Evolutionary conservation across 2,888 invertebrate genomes (phyloP), one percentile per base, ranked within the genome.

Genomic region (Molanna angustata): DNA sequence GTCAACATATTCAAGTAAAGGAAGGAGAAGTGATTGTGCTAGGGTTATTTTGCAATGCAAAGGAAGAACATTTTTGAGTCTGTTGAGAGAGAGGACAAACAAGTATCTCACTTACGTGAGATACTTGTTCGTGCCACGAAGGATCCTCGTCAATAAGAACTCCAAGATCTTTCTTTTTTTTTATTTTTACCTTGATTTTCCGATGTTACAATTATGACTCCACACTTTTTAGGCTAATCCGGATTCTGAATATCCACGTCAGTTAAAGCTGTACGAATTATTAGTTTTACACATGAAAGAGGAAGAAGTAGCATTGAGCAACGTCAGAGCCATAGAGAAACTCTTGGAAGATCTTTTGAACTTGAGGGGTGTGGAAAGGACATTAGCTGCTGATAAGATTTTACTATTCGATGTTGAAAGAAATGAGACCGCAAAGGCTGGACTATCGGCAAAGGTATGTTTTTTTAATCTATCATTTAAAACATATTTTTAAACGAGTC

Each of bases 191-290:
- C n/a, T n/a, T n/a, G n/a, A n/a, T n/a, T n/a, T n/a, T n/a, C n/a
- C n/a, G n/a, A n/a, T n/a, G n/a, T n/a, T n/a, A n/a, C n/a, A n/a
- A n/a, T n/a, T n/a, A n/a, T 27, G 11, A 11, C 6, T 27, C 6
- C 6, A 7, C 27, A 27, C 18, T 3, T 41, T 56, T 16, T 27
- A 85, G 85, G 82, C 87, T 0, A 83, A 87, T 61, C 79, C 84
- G 0, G 70, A 74, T 9, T 80, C 78, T 0, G 74, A 73, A 20
- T 74, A 73, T 0, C 80, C 83, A 0, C 80, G 84, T 11, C 74
- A 80, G n/a, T 67, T 86, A 2, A 76, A 84, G 61, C 64, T 89
- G 1, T 88, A 84, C 66, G 72, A 79, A 57, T 68, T 83, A 1
- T 70, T 89, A 1, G 76, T 84, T 57, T 70, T 77, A 1, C 83